Base-by-base conservation (phyloP, 2,888 invertebrate genomes). In the Ferrisia virgata region DNA sequence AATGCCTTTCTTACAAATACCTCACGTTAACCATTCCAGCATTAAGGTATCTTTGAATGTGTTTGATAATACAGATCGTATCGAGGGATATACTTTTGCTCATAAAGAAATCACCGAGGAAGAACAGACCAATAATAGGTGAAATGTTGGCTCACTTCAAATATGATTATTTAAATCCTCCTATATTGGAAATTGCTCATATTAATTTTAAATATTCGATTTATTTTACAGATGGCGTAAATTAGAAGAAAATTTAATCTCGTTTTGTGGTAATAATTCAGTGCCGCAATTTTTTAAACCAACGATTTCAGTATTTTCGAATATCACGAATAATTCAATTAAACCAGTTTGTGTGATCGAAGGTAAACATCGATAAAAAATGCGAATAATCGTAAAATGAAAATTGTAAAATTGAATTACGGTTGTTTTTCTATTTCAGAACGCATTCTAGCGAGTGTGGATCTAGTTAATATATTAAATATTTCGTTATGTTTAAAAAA, bases 241-340 rank as follows among this genome's bases (percentile, higher is more conserved):
- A 87, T 90, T 96, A 40, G 96, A 96, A 88, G 94, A 95, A 89
- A 92, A 93, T 89, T 88, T 95, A 31, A 90, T 95, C 6, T 92
- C 93, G 85, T 93, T 93, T 85, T 93, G 92, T 2, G 92, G 92
- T 85, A 72, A 84, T 28, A 93, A 93, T 79, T 90, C 91, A 2
- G 90, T 92, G 28, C 93, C 94, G 5, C 92, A 94, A 90, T 92
- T 94, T 86, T 95, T 95, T 88, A 94, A 93, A 87, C 95, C 96
- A 0, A 92, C 93, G 0, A 90, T 93, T 36, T 93, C 94, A 86
- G 90, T 96, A 82, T 94, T 94, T 88, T 93, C 92, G 0, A 91
- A 91, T 86, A 90, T 90, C 85, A 92, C 92, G 85, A 92, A 94
- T 86, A 92, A 92, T 86, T 90, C 89, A 78, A 89, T 90, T 79